Conservation (phyloP, 2,113 vertebrate genomes). For the Rhinolophus sinicus region DNA sequence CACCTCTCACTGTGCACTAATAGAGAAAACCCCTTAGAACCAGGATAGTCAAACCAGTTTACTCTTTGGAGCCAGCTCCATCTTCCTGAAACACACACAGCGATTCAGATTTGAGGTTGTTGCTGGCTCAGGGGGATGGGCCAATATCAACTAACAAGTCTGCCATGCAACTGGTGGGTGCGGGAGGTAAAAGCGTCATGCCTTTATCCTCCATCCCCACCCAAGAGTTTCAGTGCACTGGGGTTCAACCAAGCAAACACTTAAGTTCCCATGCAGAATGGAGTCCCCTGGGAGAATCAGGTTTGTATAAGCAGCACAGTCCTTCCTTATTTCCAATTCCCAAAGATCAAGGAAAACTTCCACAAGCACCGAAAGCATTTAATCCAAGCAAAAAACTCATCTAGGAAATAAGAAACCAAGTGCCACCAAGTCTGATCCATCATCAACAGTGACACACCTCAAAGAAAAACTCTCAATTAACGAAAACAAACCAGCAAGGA, state of each 20-base stretch:
- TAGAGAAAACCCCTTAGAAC: not conserved
- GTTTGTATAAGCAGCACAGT: not conserved
- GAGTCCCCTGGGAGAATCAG: not conserved
- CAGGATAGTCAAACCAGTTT: not conserved
- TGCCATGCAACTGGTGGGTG: not conserved
- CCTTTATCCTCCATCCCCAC: not conserved
- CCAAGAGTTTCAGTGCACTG: not conserved
- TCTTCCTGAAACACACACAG: fast-evolving
- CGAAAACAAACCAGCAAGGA: not conserved
- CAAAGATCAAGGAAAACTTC: not conserved
- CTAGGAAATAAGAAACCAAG: not conserved
- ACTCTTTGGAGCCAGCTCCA: not conserved
- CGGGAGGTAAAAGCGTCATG: not conserved
- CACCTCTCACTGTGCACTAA: not conserved
- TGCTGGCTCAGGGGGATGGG: not conserved
- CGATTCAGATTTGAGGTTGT: not conserved
- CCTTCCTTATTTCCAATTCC: not conserved
- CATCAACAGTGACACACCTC: not conserved
- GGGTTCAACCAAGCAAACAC: not conserved
- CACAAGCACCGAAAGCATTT: not conserved
- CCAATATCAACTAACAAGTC: not conserved
- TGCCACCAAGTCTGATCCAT: not conserved
- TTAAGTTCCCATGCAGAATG: too few relatives aligned
- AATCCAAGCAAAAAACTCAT: not conserved
- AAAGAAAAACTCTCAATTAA: not conserved